These are phyloP conservation scores for Silurus aristotelis DNA, from an alignment of 2,797 vertebrate genomes.

Conservation along the genomic window DNA sequence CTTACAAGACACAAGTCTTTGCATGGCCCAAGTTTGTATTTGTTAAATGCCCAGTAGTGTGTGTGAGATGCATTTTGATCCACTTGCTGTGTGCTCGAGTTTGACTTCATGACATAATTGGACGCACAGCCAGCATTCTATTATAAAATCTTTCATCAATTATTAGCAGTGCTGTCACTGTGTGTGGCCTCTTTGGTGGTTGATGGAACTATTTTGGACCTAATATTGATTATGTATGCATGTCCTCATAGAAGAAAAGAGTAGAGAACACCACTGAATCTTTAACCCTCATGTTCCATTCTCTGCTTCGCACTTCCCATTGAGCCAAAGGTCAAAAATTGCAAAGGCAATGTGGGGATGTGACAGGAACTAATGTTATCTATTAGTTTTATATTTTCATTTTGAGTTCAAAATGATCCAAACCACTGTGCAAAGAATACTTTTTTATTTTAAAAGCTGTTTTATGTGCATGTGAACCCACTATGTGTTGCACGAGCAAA, in stretches of 20 bases:
- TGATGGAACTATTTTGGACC: conserved; percentile 43
- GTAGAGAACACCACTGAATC: not conserved
- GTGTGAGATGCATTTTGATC: not conserved
- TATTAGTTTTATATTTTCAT: not conserved
- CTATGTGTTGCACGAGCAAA: not conserved
- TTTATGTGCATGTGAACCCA: not conserved
- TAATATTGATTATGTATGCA: conserved; percentile 42
- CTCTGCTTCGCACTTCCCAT: not conserved
- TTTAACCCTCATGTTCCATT: not conserved
- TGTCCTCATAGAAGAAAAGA: conserved; percentile 26
- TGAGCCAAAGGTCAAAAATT: not conserved
- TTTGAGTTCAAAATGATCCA: not conserved
- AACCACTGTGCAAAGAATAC: too few species aligned
- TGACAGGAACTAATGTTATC: not conserved
- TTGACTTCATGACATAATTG: not conserved
- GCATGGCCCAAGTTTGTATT: not conserved
- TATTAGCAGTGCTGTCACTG: conserved; percentile 34
- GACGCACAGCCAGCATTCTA: conserved; percentile 9
- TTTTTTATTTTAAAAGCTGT: not conserved
- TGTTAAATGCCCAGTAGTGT: not conserved
- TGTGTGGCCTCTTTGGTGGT: conserved; percentile 31
- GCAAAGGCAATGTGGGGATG: not conserved
- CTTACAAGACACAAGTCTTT: not conserved
- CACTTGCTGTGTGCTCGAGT: not conserved
- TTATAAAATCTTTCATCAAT: conserved; percentile 43